Evolutionary conservation across 2,888 invertebrate genomes (phyloP).

Genomic region (Baronia brevicornis): DNA sequence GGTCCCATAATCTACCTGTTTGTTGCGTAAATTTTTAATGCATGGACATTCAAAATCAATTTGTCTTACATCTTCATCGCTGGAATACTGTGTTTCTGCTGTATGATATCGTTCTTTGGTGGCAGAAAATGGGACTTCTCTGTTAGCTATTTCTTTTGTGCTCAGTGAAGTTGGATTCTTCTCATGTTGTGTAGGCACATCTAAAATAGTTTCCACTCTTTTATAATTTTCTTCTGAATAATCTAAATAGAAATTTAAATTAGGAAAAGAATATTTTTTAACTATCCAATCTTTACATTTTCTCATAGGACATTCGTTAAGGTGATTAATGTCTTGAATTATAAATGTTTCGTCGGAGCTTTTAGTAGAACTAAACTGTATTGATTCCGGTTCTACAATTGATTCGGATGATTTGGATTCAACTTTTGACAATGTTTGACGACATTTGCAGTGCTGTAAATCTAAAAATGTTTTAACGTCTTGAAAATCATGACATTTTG

Average conservation of each 20-base stretch:
- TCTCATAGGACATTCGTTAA: constrained; percentile 38
- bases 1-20: constrained; percentile 13
- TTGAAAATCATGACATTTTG: constrained; percentile 55
- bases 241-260: constrained; percentile 44
- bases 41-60: constrained; percentile 37
- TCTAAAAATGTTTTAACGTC: constrained; percentile 47
- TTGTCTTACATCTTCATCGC: constrained; percentile 39
- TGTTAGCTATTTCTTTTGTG: constrained; percentile 32
- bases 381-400: constrained; percentile 13
- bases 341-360: constrained; percentile 44
- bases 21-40: constrained; percentile 19
- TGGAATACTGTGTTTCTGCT: constrained; percentile 54
- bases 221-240: constrained; percentile 52
- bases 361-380: constrained; percentile 20
- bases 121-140: constrained; percentile 42
- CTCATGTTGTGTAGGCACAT: constrained; percentile 19
- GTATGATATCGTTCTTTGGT: constrained; percentile 41
- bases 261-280: constrained; percentile 35
- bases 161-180: constrained; percentile 29
- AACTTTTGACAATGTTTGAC: constrained; percentile 6
- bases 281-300: constrained; percentile 34
- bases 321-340: constrained; percentile 37
- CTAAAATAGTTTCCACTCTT: constrained; percentile 42
- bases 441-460: constrained; percentile 47
- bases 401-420: constrained; percentile 9